Evolutionary conservation across 2,113 vertebrate genomes (phyloP).

Genomic region (Sinosuthora webbiana): DNA sequence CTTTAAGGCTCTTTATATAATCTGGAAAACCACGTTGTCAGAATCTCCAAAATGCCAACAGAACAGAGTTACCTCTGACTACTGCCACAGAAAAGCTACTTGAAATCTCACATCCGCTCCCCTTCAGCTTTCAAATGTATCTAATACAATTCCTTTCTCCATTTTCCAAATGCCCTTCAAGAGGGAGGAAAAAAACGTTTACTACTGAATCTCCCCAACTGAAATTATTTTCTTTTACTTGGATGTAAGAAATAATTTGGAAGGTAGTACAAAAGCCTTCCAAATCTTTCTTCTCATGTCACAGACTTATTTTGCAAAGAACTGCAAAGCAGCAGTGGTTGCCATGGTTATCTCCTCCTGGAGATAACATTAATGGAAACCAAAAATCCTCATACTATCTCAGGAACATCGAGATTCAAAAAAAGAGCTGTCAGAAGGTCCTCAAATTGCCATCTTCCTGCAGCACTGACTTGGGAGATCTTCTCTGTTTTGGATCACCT

Average conservation of each 20-base stretch:
- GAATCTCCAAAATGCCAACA: background rate
- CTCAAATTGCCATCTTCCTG: background rate
- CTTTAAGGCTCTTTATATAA: background rate
- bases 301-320: background rate
- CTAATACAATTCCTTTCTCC: background rate
- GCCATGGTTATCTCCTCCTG: constrained; percentile 43
- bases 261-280: background rate
- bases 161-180: background rate
- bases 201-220: background rate
- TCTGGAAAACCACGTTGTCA: background rate
- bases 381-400: background rate
- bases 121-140: background rate
- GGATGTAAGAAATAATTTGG: background rate
- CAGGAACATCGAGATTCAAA: background rate
- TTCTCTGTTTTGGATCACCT: background rate
- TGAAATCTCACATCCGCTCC: background rate
- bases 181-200: background rate
- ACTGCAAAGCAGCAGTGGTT: constrained; percentile 23
- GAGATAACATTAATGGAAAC: constrained; percentile 12
- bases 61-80: background rate
- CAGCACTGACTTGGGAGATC: background rate
- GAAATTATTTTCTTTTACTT: background rate
- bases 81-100: background rate
- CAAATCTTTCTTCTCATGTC: background rate
- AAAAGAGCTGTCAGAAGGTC: background rate